A percentile compares a stretch with the other conserved stretches of the same genome.
phyloP scores from a whole-genome alignment of 2,888 invertebrate genomes.

The Neocrepidodera transversa region DNA sequence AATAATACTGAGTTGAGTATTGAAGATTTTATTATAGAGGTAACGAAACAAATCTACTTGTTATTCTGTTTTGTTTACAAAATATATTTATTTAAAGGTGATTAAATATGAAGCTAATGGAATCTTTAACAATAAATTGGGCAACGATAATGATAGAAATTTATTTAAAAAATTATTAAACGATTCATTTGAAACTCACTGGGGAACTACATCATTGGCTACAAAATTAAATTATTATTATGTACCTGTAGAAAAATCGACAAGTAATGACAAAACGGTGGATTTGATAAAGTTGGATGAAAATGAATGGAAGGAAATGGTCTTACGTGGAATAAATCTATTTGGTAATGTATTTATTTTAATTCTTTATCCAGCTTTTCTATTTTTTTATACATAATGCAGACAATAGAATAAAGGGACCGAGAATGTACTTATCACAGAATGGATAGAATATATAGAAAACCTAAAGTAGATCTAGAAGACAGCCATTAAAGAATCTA shows the following conservation, averaged over 20 bases:
- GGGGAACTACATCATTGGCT: conserved; percentile 41
- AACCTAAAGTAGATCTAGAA: too few relatives aligned
- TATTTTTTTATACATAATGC: too few relatives aligned
- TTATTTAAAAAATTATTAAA: conserved; percentile 71
- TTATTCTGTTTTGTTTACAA: too few relatives aligned
- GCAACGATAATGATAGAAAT: conserved; percentile 69
- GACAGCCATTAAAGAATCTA: too few relatives aligned
- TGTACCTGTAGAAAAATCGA: conserved; percentile 47
- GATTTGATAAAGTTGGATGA: conserved; percentile 54
- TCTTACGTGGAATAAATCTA: conserved; percentile 70
- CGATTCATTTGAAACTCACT: conserved; percentile 60
- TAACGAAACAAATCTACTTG: too few relatives aligned
- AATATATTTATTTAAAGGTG: conserved; percentile 62
- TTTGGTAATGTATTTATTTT: conserved; percentile 64
- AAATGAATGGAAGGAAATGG: conserved; percentile 69
- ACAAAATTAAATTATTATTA: conserved; percentile 41
- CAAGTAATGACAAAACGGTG: conserved; percentile 30
- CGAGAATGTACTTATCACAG: too few relatives aligned
- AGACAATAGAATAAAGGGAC: too few relatives aligned
- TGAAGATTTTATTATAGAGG: conserved; percentile 51
- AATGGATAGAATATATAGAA: too few relatives aligned
- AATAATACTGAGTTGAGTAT: conserved; percentile 40
- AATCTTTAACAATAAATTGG: conserved; percentile 78
- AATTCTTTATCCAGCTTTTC: neutral
- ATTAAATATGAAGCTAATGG: conserved; percentile 77